These are phyloP conservation scores for Ptilodon capucinus DNA, from an alignment of 2,888 invertebrate genomes.

Conservation along the genomic window DNA sequence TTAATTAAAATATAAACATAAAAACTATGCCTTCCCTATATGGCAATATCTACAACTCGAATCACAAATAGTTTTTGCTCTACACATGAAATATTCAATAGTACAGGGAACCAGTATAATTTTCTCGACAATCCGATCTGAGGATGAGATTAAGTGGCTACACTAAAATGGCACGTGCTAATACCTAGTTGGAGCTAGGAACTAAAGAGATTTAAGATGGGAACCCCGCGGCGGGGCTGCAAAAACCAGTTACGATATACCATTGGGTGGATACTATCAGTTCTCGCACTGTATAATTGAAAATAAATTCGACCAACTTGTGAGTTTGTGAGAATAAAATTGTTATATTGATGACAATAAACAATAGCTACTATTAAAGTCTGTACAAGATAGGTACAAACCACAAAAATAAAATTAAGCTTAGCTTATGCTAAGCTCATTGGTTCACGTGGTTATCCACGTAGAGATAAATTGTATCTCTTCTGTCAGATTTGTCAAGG, in stretches of 20 bases:
- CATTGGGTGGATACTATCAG: slow-evolving; percentile 1
- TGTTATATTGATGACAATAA: no score
- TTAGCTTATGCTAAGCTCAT: no score
- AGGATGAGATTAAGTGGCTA: slow-evolving; percentile 32
- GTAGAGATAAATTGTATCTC: no score
- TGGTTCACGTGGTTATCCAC: no score
- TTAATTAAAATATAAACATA: slow-evolving; percentile 7
- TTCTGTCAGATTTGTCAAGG: no score
- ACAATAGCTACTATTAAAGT: no score
- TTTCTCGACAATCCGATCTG: slow-evolving; percentile 41
- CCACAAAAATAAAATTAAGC: no score
- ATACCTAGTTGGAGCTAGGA: slow-evolving; percentile 15
- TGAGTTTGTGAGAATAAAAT: no score
- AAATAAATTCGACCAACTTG: no score
- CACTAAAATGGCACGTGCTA: slow-evolving; percentile 45
- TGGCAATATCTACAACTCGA: slow-evolving; percentile 35
- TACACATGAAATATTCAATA: slow-evolving; percentile 41
- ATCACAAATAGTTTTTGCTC: slow-evolving; percentile 36
- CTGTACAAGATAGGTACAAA: no score
- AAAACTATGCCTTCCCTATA: slow-evolving; percentile 16
- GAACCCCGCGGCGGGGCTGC: slow-evolving; percentile 1
- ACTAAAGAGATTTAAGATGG: slow-evolving; percentile 30
- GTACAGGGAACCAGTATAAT: slow-evolving; percentile 35
- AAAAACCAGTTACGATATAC: slow-evolving; percentile 14
- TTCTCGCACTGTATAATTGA: no score